Evolutionary conservation across 2,888 invertebrate species (phyloP).

Genomic region (Acanthococcus lagerstroemiae): DNA sequence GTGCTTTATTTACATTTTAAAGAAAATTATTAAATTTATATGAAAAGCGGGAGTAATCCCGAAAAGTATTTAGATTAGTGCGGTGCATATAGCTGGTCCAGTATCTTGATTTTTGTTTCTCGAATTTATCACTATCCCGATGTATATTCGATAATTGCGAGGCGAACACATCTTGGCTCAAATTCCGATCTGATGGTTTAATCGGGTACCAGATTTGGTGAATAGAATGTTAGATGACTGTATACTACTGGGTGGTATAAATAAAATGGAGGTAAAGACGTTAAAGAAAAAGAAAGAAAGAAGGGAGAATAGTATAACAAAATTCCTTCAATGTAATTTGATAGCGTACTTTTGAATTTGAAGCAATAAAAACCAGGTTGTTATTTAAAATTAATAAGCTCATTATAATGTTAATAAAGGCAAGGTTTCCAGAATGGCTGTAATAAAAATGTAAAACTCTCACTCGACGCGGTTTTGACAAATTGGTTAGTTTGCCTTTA

Average conservation of each 20-base stretch:
- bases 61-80: no score
- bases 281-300: not conserved
- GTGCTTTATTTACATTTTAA: no score
- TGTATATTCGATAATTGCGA: no score
- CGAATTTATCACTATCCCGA: no score
- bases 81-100: no score
- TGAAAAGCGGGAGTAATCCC: no score
- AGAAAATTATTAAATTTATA: no score
- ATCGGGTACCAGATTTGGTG: constrained; percentile 12
- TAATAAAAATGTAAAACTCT: constrained; percentile 24
- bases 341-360: constrained; percentile 11
- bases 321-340: constrained; percentile 21
- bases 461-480: constrained; percentile 14
- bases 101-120: no score
- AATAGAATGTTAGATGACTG: constrained; percentile 10
- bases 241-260: constrained; percentile 25
- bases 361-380: constrained; percentile 16
- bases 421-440: not conserved
- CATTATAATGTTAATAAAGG: constrained; percentile 28
- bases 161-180: no score
- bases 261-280: not conserved
- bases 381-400: constrained; percentile 29
- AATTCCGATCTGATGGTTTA: no score
- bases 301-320: constrained; percentile 1
- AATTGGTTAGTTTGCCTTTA: constrained; percentile 18